Evolutionary conservation across 2,797 vertebrate species (phyloP).

Genomic region (Anniella stebbinsi): DNA sequence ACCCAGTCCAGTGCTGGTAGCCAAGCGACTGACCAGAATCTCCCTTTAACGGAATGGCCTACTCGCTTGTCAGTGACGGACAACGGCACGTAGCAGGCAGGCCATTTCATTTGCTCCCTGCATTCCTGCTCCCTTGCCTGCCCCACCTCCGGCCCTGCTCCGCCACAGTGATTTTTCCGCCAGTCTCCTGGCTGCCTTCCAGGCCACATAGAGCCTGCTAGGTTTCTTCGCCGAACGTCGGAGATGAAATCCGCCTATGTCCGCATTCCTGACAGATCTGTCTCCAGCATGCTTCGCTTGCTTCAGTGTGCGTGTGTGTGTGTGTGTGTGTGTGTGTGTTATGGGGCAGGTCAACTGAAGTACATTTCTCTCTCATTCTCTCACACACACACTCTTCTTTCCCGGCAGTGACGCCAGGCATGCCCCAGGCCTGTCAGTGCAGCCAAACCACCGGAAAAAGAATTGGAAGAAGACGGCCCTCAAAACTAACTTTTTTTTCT

Average conservation of each 20-base stretch:
- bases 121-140: neutral
- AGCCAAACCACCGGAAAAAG: neutral
- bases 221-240: conserved; percentile 43
- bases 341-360: conserved; percentile 68
- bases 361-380: neutral
- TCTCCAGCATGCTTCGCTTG: conserved; percentile 21
- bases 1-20: too few relatives aligned
- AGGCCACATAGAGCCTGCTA: conserved; percentile 71
- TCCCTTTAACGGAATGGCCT: neutral
- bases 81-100: rapidly evolving
- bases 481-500: too few relatives aligned
- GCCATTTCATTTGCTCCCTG: neutral
- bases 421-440: neutral
- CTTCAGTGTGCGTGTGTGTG: neutral
- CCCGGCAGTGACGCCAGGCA: conserved; percentile 36
- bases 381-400: neutral
- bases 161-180: conserved; percentile 39
- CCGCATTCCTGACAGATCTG: conserved; percentile 68
- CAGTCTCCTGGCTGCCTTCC: conserved; percentile 69
- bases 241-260: conserved; percentile 39
- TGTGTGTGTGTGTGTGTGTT: too few relatives aligned
- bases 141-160: conserved; percentile 19
- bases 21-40: neutral
- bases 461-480: neutral
- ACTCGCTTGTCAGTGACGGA: conserved; percentile 14